Conservation (phyloP, 2,888 invertebrate species). For the Meteorus colon region DNA sequence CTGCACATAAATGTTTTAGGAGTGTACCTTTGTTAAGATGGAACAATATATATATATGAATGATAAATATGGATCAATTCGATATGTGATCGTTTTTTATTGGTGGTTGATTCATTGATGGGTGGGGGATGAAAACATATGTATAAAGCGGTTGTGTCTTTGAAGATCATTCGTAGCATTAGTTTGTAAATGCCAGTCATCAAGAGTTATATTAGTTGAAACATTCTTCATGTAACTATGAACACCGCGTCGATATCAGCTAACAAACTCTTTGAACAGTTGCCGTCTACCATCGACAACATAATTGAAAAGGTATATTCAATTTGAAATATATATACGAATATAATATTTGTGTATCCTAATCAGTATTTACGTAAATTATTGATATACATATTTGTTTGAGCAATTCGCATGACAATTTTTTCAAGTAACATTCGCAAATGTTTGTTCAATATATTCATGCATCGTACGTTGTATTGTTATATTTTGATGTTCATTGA, state of each 20-base stretch:
- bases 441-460: background rate
- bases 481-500: background rate
- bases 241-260: conserved; percentile 16
- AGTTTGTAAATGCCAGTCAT: conserved; percentile 13
- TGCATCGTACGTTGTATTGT: background rate
- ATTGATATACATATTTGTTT: background rate
- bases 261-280: conserved; percentile 10
- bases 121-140: conserved; percentile 6
- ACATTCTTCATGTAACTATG: conserved; percentile 2
- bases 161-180: conserved; percentile 17
- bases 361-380: background rate
- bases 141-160: background rate
- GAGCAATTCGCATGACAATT: background rate
- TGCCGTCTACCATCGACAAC: conserved; percentile 16
- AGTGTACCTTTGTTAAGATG: background rate
- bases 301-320: conserved; percentile 22
- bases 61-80: background rate
- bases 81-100: conserved; percentile 2
- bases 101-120: background rate
- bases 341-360: background rate
- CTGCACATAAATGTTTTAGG: background rate
- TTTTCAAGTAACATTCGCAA: background rate
- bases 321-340: background rate
- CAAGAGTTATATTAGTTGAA: conserved; percentile 12
- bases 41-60: background rate